phyloP scores from a whole-genome alignment of 2,113 vertebrate genomes.

The Alligator sinensis region DNA sequence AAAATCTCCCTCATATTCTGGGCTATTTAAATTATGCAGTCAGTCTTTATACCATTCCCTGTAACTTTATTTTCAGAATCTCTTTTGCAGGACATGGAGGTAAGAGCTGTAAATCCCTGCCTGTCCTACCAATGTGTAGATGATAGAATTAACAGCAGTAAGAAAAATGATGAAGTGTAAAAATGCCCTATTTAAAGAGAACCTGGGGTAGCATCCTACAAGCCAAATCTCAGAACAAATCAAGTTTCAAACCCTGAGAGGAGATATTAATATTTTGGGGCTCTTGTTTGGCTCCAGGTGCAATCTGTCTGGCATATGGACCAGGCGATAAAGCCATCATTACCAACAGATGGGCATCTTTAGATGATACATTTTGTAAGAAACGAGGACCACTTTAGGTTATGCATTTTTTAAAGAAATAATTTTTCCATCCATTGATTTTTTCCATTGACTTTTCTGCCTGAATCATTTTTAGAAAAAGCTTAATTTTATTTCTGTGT shows the following conservation, averaged over 20 bases:
- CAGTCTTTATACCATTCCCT: background rate
- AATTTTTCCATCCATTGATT: background rate
- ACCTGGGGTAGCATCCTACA: background rate
- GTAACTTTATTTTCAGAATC: background rate
- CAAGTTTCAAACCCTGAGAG: background rate
- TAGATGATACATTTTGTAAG: background rate
- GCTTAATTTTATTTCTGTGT: background rate
- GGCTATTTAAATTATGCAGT: background rate
- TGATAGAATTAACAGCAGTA: background rate
- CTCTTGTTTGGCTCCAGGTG: background rate
- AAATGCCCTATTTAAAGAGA: constrained; percentile 18
- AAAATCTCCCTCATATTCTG: background rate
- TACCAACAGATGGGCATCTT: background rate
- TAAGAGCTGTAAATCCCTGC: background rate
- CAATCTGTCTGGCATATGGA: background rate
- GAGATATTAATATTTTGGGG: background rate
- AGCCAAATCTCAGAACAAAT: background rate
- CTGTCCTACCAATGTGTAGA: background rate
- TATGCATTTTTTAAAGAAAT: background rate
- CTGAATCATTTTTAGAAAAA: background rate
- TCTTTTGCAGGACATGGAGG: background rate
- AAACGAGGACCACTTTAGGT: background rate
- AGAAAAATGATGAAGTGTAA: constrained; percentile 12
- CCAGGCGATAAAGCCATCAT: background rate
- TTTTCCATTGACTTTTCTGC: background rate